A percentile compares a stretch with the other conserved stretches of the same genome.
phyloP scores from a whole-genome alignment of 2,888 invertebrate species.

The Tupiocoris notatus region DNA sequence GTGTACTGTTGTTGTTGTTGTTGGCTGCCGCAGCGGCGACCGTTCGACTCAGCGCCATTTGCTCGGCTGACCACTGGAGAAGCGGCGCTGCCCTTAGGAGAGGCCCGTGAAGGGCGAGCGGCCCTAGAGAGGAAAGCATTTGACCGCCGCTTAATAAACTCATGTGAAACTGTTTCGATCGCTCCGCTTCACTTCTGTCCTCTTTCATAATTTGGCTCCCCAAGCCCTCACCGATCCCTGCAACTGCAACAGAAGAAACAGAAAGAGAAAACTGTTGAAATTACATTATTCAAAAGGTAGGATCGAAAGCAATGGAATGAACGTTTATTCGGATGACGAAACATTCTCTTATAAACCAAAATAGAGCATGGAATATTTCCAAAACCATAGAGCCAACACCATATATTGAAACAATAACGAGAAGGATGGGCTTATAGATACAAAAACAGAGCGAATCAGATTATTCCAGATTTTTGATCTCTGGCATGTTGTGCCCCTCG shows the following conservation, averaged over 20 bases:
- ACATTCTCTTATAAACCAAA: no score
- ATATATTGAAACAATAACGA: no score
- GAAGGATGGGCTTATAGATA: no score
- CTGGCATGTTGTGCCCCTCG: no score
- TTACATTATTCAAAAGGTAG: neutral
- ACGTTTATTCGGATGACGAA: no score
- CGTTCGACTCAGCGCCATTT: conserved; percentile 27
- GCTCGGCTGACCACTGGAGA: conserved; percentile 40
- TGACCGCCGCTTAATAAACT: conserved; percentile 32
- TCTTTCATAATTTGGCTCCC: conserved; percentile 35
- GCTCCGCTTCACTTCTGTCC: conserved; percentile 19
- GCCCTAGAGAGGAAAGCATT: conserved; percentile 38
- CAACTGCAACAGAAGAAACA: conserved; percentile 33
- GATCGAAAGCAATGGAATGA: neutral
- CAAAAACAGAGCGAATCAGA: no score
- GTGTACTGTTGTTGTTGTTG: conserved; percentile 26
- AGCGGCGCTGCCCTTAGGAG: conserved; percentile 38
- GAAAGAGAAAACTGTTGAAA: conserved; percentile 8
- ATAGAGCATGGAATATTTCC: no score
- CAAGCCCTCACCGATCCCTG: conserved; percentile 36
- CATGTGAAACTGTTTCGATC: conserved; percentile 29
- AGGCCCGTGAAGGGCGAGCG: conserved; percentile 46
- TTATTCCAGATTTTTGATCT: no score
- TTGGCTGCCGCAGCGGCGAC: neutral
- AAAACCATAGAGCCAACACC: no score